Base-by-base conservation (phyloP, 2,888 invertebrate genomes). In the Heliconius sara region DNA sequence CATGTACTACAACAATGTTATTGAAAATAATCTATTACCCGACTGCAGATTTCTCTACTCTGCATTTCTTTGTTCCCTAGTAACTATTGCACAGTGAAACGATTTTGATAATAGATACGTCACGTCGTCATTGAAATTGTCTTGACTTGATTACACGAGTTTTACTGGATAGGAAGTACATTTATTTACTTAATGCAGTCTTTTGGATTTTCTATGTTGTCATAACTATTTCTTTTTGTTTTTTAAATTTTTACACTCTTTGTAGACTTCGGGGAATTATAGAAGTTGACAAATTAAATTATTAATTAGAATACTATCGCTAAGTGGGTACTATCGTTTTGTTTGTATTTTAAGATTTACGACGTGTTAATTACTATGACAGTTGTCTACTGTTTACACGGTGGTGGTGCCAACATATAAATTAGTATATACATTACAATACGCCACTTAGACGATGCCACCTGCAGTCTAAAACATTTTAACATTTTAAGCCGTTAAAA, bases 341-440 rank as follows among this genome's bases (percentile, higher is more conserved):
- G n/a, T 68, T 27, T 25, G 25, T 6, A 25, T 65, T 65, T n/a
- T n/a, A 39, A n/a, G n/a, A 68, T 68, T 12, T 68, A 68, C 68
- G 68, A 68, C 39, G 39, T 12, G 68, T 39, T 68, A 39, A 68
- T 68, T 39, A n/a, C 10, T n/a, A 39, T 68, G 68, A 68, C 68
- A 68, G 43, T 70, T 25, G 25, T 43, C 68, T 25, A 60, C 60
- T n/a, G 13, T 43, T 43, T 16, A 73, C 16, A n/a, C 57, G 22
- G 72, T 16, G 30, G 7, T 25, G 16, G 3, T 73, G 68, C 68
- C 73, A 57, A 73, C 30, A 9, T 60, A 57, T 34, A 34, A 57
- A 73, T 57, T 34, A 60, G 7, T n/a, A n/a, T 34, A 34, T 60
- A 57, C 30, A 60, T 73, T 73, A 34, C 60, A 73, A n/a, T 25